phyloP scores from a whole-genome alignment of 2,797 vertebrate species.

The Valencia hispanica region DNA sequence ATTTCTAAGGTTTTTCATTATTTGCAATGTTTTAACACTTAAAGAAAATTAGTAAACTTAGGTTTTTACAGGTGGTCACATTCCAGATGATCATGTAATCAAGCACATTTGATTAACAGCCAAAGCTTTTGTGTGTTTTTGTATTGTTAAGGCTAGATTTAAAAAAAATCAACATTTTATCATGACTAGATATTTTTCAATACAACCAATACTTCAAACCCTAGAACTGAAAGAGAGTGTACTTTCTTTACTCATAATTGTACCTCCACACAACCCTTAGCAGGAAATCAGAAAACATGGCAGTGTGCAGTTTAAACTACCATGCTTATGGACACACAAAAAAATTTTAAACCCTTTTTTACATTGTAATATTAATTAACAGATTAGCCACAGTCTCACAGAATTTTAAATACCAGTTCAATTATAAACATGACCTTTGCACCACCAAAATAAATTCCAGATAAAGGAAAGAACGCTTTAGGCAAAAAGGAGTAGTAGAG shows the following conservation, averaged over 20 bases:
- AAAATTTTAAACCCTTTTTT: constrained; percentile 4
- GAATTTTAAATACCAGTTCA: constrained; percentile 47
- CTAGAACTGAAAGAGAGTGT: neutral
- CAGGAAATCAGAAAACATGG: constrained; percentile 8
- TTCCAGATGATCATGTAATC: no score
- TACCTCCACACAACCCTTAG: constrained; percentile 6
- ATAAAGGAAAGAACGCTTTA: constrained; percentile 31
- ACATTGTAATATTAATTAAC: constrained; percentile 31
- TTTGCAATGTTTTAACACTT: neutral
- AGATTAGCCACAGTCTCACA: constrained; percentile 24
- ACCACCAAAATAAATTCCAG: constrained; percentile 39
- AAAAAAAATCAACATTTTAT: neutral
- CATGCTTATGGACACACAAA: neutral
- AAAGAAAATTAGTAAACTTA: neutral
- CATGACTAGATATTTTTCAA: neutral
- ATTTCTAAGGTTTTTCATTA: neutral
- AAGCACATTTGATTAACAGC: no score
- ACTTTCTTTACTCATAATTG: neutral
- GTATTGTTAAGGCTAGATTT: no score
- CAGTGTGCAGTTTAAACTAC: constrained; percentile 17
- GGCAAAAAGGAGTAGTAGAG: constrained; percentile 21
- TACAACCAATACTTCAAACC: neutral
- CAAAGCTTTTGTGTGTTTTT: no score
- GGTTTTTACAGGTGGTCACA: no score
- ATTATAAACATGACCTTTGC: constrained; percentile 60